Evolutionary conservation across 2,113 vertebrate species (phyloP), one percentile per base, ranked within the genome.

Genomic region (Chaenocephalus aceratus): DNA sequence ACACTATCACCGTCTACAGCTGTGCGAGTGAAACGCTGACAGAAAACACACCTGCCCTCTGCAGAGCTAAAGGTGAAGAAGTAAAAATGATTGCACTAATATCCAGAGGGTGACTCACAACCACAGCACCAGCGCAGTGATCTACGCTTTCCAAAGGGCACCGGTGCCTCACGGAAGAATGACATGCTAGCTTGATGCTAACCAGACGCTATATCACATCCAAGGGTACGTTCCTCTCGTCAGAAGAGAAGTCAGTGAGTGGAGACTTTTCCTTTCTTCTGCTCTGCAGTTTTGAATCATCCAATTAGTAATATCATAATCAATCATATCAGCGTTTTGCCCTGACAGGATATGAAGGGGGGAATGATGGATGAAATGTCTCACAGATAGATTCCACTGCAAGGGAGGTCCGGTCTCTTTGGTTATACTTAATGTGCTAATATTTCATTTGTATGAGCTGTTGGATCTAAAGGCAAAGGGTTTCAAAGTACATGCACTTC

Each of bases 1-100:
- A 90, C 78, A 91, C 85, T 89, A 91, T 92, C 88, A 83, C 80
- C 63, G 87, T 90, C 82, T 75, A 63, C 89, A 92, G 90, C 91
- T 92, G 92, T 79, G 77, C 75, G 46, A 10, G 71, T 75, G 63
- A 23, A 61, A 86, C 86, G 68, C 56, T 46, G 57, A 52, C 56
- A 77, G 71, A 84, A 30, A 82, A 74, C 59, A 66, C 67, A 86
- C 58, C 71, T 83, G 69, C 76, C 65, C 53, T 45, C 59, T 72
- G 69, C 72, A 69, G 59, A 67, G 75, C 67, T 18, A 71, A 41
- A 82, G 44, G 77, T 30, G 71, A 60, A 16, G 63, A 62, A 57
- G 44, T 53, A 75, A 68, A 30, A 59, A 64, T 46, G 60, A 78
- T 41, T 66, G 56, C 5, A 41, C 66, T 74, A 52, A 34, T 68